Percentiles rank a stretch among this genome's conserved stretches.
Conservation (phyloP, 1,140 invertebrate genomes). For the Drosophila gunungcola region DNA sequence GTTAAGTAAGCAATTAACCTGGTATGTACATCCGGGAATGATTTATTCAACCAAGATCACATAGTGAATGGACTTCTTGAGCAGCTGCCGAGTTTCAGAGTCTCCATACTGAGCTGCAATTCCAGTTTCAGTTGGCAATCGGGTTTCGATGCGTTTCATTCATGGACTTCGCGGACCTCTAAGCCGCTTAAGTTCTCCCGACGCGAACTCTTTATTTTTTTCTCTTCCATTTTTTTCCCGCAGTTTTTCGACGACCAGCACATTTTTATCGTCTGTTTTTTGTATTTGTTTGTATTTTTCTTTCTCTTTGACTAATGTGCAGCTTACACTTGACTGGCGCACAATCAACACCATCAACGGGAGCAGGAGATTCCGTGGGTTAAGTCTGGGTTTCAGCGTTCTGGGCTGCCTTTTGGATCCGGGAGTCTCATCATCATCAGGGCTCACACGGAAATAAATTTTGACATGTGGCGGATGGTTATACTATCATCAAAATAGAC, state of each 20-base stretch:
- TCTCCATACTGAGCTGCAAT: conserved; percentile 61
- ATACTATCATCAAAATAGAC: background rate
- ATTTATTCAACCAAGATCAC: background rate
- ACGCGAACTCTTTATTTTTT: conserved; percentile 17
- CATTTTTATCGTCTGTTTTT: conserved; percentile 14
- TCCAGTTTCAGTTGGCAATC: conserved; percentile 66
- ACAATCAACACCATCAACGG: conserved; percentile 79
- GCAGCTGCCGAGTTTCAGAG: conserved; percentile 14
- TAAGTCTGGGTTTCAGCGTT: conserved; percentile 6
- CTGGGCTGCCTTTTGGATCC: conserved; percentile 3
- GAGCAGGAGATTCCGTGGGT: conserved; percentile 32
- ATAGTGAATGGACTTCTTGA: background rate
- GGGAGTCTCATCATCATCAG: conserved; percentile 32
- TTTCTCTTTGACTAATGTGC: conserved; percentile 75
- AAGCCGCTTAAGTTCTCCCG: conserved; percentile 74
- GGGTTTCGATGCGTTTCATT: conserved; percentile 71
- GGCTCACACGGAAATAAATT: conserved; percentile 12
- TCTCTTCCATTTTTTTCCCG: conserved; percentile 9
- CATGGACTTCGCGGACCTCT: conserved; percentile 47
- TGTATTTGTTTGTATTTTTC: conserved; percentile 19
- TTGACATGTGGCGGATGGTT: too few species aligned
- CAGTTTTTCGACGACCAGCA: conserved; percentile 9
- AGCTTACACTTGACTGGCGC: conserved; percentile 82
- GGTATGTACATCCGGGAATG: too few species aligned
- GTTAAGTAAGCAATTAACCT: too few species aligned